A percentile compares a stretch with the other conserved stretches of the same genome.
Conservation (phyloP, 2,888 invertebrate species). For the Archips crataeganus region DNA sequence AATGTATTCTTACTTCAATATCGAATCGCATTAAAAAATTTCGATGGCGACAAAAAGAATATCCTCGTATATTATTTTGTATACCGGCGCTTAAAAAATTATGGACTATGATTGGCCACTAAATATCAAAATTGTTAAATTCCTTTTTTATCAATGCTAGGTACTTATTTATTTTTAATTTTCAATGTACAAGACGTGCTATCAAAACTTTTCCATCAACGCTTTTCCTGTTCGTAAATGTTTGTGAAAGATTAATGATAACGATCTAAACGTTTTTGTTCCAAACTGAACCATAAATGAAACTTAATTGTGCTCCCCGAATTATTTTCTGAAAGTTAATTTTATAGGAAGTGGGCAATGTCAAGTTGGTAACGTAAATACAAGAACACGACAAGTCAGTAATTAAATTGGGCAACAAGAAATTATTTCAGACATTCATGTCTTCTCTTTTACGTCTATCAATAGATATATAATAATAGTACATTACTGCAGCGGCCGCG, state of each 20-base stretch:
- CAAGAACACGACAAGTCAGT: background rate
- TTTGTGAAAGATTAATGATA: slow-evolving; percentile 29
- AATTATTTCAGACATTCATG: background rate
- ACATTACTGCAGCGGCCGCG: too few species aligned
- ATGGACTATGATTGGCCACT: too few species aligned
- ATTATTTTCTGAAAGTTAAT: slow-evolving; percentile 8
- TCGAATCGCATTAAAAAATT: too few species aligned
- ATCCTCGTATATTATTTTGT: too few species aligned
- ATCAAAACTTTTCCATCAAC: slow-evolving; percentile 20
- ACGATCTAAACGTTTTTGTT: slow-evolving; percentile 19
- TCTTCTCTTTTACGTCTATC: background rate
- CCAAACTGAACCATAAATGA: slow-evolving; percentile 5
- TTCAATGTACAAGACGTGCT: slow-evolving; percentile 9
- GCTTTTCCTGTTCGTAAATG: slow-evolving; percentile 18
- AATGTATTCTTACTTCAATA: too few species aligned
- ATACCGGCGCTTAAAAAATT: too few species aligned
- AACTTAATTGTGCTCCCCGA: background rate
- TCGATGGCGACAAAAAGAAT: too few species aligned
- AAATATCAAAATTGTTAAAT: too few species aligned
- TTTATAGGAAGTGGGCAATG: background rate
- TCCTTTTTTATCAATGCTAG: too few species aligned
- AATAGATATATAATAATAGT: too few species aligned
- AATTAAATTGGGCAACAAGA: background rate
- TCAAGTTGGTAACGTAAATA: background rate
- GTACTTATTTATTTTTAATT: slow-evolving; percentile 4